Percentiles rank a stretch among this genome's conserved stretches.
Conservation (phyloP, 2,888 invertebrate genomes). For the Melipona beecheii region DNA sequence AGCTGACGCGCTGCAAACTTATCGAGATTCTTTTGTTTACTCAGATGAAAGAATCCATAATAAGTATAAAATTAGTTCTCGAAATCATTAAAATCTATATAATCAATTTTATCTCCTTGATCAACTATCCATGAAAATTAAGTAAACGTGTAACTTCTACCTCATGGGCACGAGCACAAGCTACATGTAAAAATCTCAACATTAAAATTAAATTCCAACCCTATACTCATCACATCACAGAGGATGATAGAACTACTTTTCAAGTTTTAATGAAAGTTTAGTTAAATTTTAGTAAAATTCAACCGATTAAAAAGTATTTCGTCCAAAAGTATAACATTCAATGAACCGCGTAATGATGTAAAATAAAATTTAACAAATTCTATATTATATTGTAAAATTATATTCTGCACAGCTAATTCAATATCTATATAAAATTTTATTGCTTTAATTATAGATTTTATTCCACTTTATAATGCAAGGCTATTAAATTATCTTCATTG, state of each 20-base stretch:
- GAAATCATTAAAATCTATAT: constrained; percentile 1
- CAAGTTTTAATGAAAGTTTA: not conserved
- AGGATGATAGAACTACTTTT: not conserved
- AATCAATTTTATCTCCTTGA: not conserved
- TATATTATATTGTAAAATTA: no score
- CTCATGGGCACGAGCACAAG: not conserved
- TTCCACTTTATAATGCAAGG: no score
- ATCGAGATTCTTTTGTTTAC: constrained; percentile 15
- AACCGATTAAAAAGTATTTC: not conserved
- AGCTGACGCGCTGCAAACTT: constrained; percentile 28
- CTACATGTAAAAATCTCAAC: not conserved
- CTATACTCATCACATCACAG: not conserved
- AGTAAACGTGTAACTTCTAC: not conserved
- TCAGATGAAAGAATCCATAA: constrained; percentile 27
- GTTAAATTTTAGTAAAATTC: no score
- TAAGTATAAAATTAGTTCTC: constrained; percentile 25
- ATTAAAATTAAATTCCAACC: not conserved
- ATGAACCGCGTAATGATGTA: no score
- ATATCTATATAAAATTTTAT: no score
- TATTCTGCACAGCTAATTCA: no score
- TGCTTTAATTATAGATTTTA: no score
- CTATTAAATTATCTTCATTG: no score
- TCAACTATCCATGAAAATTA: not conserved
- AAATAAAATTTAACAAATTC: no score
- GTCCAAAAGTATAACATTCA: not conserved